Base-by-base conservation (phyloP, 2,888 invertebrate genomes). In the Epistrophella euchroma region DNA sequence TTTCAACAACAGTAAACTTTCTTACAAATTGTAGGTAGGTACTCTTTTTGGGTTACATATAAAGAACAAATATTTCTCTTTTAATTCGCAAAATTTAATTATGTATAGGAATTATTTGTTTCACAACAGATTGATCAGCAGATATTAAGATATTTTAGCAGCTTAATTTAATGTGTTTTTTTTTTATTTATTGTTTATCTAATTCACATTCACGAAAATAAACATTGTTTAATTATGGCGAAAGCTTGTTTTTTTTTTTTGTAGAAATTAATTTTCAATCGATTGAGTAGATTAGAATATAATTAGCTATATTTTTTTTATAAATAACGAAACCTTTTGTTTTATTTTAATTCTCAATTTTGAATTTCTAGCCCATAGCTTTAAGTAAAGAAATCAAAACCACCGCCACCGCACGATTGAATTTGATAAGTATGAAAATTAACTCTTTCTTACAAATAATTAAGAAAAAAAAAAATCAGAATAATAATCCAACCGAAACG, bases 401-500 rank as follows among this genome's bases (percentile, higher is more conserved):
- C 11, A 37, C 13, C 17, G 4, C 32, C 9, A 17, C 35, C 11
- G 28, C 17, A 28, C 22, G 5, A 37, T 35, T 9, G 5, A 52
- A 43, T 22, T 22, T 15, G 56, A 25, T 17, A 50, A 6, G 1
- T 37, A 60, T 13, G 2, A 45, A 72, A n/a, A 50, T 50, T 32
- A 70, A 66, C 25, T 47, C 32, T 70, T 28, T 56, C 22, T 17
- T 45, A 11, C 0, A 56, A 37, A n/a, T n/a, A 80, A 28, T n/a
- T 22, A 1, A 10, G 55, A 70, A 1, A 47, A 40, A 55, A 64
- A 25, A 7, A 45, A 58, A 37, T 52, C 50, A 50, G n/a, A 52
- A 45, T 19, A 25, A 60, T 66, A 77, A 70, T 40, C 76, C 74
- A 77, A 62, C 66, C 62, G 76, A 47, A 72, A 76, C 73, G 73